These are phyloP conservation scores for Planiliza haematocheilus DNA, from an alignment of 2,113 vertebrate genomes.

Conservation along the genomic window DNA sequence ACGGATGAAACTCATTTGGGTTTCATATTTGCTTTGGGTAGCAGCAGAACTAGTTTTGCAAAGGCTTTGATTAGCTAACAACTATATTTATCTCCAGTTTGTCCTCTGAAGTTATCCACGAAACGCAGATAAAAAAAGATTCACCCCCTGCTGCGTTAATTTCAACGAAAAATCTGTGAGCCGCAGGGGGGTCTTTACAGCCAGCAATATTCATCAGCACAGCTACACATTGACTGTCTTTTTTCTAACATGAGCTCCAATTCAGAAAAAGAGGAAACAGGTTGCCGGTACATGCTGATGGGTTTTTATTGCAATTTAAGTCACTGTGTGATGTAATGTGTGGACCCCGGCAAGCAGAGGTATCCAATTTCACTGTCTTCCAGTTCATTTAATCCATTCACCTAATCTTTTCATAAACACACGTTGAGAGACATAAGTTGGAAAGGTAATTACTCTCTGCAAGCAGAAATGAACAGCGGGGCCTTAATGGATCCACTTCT, in stretches of 20 bases:
- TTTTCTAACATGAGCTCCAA: not conserved
- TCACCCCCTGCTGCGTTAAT: constrained; percentile 34
- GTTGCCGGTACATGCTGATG: constrained; percentile 22
- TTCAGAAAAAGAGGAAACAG: constrained; percentile 20
- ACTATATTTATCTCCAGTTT: constrained; percentile 23
- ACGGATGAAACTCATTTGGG: not conserved
- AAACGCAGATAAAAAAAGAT: constrained; percentile 48
- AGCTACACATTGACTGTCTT: constrained; percentile 8
- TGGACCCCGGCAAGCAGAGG: constrained; percentile 23
- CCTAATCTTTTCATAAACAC: constrained; percentile 62
- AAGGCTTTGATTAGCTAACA: constrained; percentile 27
- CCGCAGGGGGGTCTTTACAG: constrained; percentile 12
- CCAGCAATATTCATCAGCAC: not conserved
- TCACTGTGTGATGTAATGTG: constrained; percentile 17
- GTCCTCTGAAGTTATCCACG: constrained; percentile 20
- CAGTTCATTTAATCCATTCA: constrained; percentile 63
- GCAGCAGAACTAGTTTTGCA: not conserved
- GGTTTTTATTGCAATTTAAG: constrained; percentile 41
- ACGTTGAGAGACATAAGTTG: constrained; percentile 29
- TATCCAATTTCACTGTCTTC: constrained; percentile 52
- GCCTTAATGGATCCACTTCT: constrained; percentile 58
- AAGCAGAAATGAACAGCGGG: constrained; percentile 54
- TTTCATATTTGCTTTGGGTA: constrained; percentile 20
- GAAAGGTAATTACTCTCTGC: constrained; percentile 63
- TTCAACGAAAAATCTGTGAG: constrained; percentile 11